phyloP scores from a whole-genome alignment of 2,113 vertebrate species.

The Protobothrops flavoviridis region DNA sequence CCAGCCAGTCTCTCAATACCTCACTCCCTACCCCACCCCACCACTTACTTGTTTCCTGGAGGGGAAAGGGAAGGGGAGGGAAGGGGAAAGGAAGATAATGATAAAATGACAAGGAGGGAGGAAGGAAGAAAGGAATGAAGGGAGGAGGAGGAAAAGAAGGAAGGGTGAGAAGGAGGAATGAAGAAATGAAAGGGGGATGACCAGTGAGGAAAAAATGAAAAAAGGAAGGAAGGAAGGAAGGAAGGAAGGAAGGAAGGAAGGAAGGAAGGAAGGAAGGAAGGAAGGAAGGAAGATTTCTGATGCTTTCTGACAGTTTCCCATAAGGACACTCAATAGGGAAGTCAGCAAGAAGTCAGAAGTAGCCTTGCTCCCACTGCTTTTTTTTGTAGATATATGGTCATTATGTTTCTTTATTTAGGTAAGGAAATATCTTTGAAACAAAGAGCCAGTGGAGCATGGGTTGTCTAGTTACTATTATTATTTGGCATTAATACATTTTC shows the following conservation, averaged over 20 bases:
- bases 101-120: not conserved
- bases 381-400: not conserved
- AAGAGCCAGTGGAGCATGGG: not conserved
- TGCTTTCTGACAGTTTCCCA: not conserved
- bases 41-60: not conserved
- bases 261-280: not conserved
- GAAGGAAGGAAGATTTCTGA: not conserved
- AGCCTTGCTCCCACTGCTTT: not conserved
- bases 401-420: not conserved
- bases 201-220: too few relatives aligned
- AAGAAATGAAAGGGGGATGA: too few relatives aligned
- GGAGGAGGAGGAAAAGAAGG: too few relatives aligned
- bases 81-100: not conserved
- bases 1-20: not conserved
- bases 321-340: not conserved
- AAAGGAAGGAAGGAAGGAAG: too few relatives aligned
- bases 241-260: too few relatives aligned
- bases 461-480: not conserved
- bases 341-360: not conserved
- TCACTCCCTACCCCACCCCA: not conserved
- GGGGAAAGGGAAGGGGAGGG: not conserved
- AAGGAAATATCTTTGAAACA: not conserved
- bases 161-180: not conserved
- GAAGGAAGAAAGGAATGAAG: too few relatives aligned
- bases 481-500: not conserved